Percentiles rank a stretch among this genome's conserved stretches.
Conservation (phyloP, 2,113 vertebrate species). For the Tringa solitaria region DNA sequence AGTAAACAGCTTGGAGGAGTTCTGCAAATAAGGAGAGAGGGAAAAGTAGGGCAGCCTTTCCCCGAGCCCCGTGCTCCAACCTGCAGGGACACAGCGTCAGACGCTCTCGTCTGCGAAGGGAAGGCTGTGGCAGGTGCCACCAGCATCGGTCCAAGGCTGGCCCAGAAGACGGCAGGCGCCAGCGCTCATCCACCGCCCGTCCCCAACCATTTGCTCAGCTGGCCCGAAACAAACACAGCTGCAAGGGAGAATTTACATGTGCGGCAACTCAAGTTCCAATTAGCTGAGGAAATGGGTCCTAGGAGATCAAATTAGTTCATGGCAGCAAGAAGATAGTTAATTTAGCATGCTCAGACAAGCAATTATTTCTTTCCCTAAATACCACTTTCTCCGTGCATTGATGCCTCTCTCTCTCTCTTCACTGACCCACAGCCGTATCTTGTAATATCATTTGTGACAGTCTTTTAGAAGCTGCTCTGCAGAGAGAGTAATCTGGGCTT, state of each 20-base stretch:
- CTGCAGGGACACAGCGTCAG: not conserved
- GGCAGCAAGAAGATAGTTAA: constrained; percentile 50
- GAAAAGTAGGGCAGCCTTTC: constrained; percentile 4
- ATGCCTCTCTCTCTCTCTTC: not conserved
- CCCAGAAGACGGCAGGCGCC: not conserved
- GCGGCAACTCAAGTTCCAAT: constrained; percentile 37
- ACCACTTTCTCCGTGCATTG: constrained; percentile 5
- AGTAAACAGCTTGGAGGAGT: not conserved
- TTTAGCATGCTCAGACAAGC: constrained; percentile 57
- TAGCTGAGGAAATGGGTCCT: constrained; percentile 60
- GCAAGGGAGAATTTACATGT: constrained; percentile 27
- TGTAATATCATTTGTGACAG: constrained; percentile 7
- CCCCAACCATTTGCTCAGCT: not conserved
- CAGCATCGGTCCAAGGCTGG: not conserved
- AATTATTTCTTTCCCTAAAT: constrained; percentile 58
- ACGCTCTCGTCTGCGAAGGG: not conserved
- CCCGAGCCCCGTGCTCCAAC: not conserved
- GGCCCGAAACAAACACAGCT: constrained; percentile 37
- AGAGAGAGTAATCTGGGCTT: not conserved
- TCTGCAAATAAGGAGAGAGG: not conserved
- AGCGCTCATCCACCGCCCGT: not conserved
- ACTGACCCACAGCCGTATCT: not conserved
- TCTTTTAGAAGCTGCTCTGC: constrained; percentile 1
- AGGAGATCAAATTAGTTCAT: constrained; percentile 57
- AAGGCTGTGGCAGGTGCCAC: not conserved